Base-by-base conservation (phyloP, 2,888 invertebrate species). In the Iselma pallidipennis region DNA sequence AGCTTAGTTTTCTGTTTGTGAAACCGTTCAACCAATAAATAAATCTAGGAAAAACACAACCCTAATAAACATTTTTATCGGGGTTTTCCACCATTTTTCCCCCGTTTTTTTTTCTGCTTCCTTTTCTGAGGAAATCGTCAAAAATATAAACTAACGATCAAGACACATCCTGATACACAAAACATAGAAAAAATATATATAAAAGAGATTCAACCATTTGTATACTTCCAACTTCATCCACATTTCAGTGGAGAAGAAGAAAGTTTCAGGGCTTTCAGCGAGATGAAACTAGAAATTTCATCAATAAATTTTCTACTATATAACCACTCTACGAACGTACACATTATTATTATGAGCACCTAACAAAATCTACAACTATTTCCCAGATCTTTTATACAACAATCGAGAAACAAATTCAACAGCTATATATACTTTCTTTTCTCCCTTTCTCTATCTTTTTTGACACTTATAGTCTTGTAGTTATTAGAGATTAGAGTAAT, bases 281-380 rank as follows among this genome's bases (percentile, higher is more conserved):
- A 51, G 51, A 51, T 51, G 51, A 51, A 51, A 29, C 26, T 31
- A 19, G 51, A 21, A 31, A 51, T 28, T 51, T 51, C 29, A 51
- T 29, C 51, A n/a, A 51, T 51, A 51, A 51, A 51, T 51, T 29
- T 16, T 1, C 14, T 6, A 25, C 28, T 31, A 29, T 51, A 19
- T 9, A 10, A 10, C 9, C 7, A n/a, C n/a, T 45, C 19, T 16
- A 45, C 7, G 12, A 45, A 21, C 21, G 10, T 4, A 37, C 10
- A 45, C 16, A 31, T 51, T 51, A 50, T 50, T 26, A 49, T 49
- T 16, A 50, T 28, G 31, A 16, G 4, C 10, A 50, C 9, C 26
- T 14, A 26, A 50, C 26, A 12, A 4, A 16, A 50, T 26, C 19
- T 19, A 31, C 29, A n/a, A 28, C 25, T 29, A 21, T n/a, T 51